Percentiles rank a stretch among this genome's conserved stretches.
Conservation (phyloP, 2,113 vertebrate species). For the Caloenas nicobarica region DNA sequence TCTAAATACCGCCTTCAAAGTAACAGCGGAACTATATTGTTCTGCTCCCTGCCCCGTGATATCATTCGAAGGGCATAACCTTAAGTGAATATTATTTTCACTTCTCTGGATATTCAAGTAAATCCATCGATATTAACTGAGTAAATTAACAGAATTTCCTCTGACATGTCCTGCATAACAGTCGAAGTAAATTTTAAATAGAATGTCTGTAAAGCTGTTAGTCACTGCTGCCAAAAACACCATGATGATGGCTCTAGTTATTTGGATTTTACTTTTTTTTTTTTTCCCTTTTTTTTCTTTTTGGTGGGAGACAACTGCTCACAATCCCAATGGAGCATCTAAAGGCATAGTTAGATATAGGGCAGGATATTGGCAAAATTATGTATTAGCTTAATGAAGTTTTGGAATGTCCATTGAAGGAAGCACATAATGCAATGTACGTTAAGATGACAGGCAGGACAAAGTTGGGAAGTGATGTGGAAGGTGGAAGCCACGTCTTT, state of each 20-base stretch:
- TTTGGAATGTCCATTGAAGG: not conserved
- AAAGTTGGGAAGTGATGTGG: not conserved
- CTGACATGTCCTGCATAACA: not conserved
- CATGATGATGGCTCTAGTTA: not conserved
- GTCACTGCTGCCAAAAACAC: not conserved
- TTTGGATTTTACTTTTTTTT: not conserved
- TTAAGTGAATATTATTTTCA: constrained; percentile 21
- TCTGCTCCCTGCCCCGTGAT: not conserved
- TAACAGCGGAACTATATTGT: not conserved
- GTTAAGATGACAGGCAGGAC: not conserved
- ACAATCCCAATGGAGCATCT: not conserved
- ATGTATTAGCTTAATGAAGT: not conserved
- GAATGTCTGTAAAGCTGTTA: not conserved
- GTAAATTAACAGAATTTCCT: constrained; percentile 25
- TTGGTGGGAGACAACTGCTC: not conserved
- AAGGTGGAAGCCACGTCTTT: not conserved
- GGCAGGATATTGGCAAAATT: not conserved
- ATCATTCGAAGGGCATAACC: not conserved
- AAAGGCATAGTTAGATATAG: not conserved
- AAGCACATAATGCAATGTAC: not conserved
- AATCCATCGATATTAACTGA: not conserved
- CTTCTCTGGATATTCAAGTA: constrained; percentile 17
- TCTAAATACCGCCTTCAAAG: not conserved
- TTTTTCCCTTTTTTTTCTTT: not conserved
- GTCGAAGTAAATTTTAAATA: not conserved